Percentiles rank a stretch among this genome's conserved stretches.
Evolutionary conservation across 2,113 vertebrate genomes (phyloP).

Genomic region (Thunnus maccoyii): DNA sequence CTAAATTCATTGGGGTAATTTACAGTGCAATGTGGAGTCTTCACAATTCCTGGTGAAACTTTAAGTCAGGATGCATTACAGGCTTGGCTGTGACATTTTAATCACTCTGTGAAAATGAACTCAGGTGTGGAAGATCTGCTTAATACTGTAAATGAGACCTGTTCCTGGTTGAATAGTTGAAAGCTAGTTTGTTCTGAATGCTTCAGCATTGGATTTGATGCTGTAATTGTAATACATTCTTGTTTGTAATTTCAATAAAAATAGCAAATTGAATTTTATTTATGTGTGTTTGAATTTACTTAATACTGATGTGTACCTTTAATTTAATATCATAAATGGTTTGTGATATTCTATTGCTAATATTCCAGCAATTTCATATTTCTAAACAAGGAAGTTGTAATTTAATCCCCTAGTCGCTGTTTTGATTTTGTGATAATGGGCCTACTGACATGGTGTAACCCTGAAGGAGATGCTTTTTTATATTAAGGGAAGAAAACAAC

Average conservation of each 20-base stretch:
- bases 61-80: slow-evolving; percentile 73
- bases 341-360: not conserved
- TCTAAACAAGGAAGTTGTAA: too few species aligned
- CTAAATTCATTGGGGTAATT: slow-evolving; percentile 66
- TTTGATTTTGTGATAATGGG: too few species aligned
- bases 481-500: too few species aligned
- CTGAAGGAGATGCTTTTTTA: too few species aligned
- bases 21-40: slow-evolving; percentile 46
- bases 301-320: not conserved
- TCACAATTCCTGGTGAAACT: slow-evolving; percentile 63
- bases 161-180: slow-evolving; percentile 17
- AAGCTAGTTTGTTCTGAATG: slow-evolving; percentile 46
- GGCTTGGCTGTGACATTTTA: slow-evolving; percentile 76
- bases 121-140: slow-evolving; percentile 65
- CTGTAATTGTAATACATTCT: not conserved
- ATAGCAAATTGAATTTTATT: not conserved
- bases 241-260: not conserved
- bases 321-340: not conserved
- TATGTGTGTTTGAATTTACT: not conserved
- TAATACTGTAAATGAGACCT: slow-evolving; percentile 55
- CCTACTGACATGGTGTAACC: too few species aligned
- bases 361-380: not conserved
- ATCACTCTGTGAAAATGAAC: slow-evolving; percentile 69
- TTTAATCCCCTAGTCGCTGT: too few species aligned
- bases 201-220: slow-evolving; percentile 6